Evolutionary conservation across 2,888 invertebrate species (phyloP).

Genomic region (Malthinus flaveolus): DNA sequence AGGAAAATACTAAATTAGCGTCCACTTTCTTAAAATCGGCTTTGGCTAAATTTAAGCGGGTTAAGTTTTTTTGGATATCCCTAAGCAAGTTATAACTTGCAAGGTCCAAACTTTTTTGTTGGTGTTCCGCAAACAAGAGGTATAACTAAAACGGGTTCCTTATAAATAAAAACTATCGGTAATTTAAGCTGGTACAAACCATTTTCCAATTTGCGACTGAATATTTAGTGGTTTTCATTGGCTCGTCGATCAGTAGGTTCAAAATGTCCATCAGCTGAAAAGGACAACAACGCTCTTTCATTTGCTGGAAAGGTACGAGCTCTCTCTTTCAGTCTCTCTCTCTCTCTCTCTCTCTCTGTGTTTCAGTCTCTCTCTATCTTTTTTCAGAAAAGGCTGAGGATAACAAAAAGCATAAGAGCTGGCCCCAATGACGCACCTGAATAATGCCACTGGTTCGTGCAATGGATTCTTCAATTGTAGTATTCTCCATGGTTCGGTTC

Average conservation of each 20-base stretch:
- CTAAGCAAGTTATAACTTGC: conserved; percentile 57
- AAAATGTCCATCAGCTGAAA: neutral
- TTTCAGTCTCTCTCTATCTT: no score
- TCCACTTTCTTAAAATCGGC: conserved; percentile 53
- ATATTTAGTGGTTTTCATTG: neutral
- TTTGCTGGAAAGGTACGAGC: no score
- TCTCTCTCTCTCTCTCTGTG: no score
- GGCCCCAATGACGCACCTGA: conserved; percentile 42
- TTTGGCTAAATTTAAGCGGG: conserved; percentile 54
- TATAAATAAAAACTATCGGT: conserved; percentile 1
- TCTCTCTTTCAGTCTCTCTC: no score
- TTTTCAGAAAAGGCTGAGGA: no score
- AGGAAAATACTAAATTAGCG: conserved; percentile 51
- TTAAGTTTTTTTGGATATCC: conserved; percentile 55
- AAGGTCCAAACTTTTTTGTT: conserved; percentile 55
- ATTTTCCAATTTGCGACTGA: neutral
- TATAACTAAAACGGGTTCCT: neutral
- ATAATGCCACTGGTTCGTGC: conserved; percentile 54
- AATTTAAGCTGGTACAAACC: neutral
- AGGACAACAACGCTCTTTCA: no score
- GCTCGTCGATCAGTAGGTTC: neutral
- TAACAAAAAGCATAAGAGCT: no score
- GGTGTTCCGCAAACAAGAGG: conserved; percentile 45
- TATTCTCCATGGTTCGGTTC: conserved; percentile 52
- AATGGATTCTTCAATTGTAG: conserved; percentile 51